Base-by-base conservation (phyloP, 2,888 invertebrate genomes). In the Thalpophila matura region DNA sequence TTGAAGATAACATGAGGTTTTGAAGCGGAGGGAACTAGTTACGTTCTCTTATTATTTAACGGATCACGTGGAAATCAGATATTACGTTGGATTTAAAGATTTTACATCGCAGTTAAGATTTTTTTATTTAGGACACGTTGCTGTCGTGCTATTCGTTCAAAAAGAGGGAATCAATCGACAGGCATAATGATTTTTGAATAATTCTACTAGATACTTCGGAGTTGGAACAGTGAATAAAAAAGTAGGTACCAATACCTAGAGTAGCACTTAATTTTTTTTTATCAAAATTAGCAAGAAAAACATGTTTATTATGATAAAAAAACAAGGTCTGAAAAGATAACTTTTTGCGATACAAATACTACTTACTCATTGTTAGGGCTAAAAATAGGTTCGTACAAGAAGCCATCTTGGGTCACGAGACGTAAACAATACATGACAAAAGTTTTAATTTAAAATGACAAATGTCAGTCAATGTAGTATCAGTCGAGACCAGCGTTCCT, bases 1-100 rank as follows among this genome's bases (percentile, higher is more conserved):
- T 50, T 24, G 4, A 42, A 16, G 69, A 74, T 73, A 65, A 57
- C 33, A 22, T 4, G 27, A 33, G 16, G 42, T 14, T 51, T 22
- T 6, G 26, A 72, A 63, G 68, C 74, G 33, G 81, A 54, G 35
- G 33, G 31, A 66, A 64, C 81, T 49, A 49, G 77, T 60, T 50
- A 20, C 1, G n/a, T 9, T 26, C 2, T 49, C 18, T 4, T 31
- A 4, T 35, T 46, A 37, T 46, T 51, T 43, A n/a, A 69, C 46
- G 49, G 73, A 56, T 46, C 57, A 50, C 57, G 68, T 57, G 26
- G 31, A 20, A 24, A 18, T 4, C 18, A 47, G 33, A 24, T 62
- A 65, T 18, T 26, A 35, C 4, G n/a, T 33, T 2, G 0, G 2
- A n/a, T 31, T 12, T 6, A 12, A 33, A n/a, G n/a, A n/a, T n/a